Evolutionary conservation across 1,140 invertebrate species (phyloP).

Genomic region (Achroia grisella): DNA sequence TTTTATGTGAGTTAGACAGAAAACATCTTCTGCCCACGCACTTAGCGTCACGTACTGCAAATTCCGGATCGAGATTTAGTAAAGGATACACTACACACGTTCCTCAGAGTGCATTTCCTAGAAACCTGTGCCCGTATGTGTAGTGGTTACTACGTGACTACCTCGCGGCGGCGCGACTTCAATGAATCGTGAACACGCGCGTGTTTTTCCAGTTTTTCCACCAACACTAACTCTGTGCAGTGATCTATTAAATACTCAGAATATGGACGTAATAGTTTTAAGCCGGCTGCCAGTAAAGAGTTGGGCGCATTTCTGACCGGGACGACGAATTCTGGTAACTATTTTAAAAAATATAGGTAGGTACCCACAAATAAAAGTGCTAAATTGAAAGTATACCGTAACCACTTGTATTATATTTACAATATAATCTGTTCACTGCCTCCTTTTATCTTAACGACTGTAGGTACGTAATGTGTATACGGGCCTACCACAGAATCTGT

Average conservation of each 20-base stretch:
- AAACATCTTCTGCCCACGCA: slow-evolving; percentile 14
- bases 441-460: slow-evolving; percentile 12
- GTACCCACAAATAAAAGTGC: no score
- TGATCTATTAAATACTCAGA: no score
- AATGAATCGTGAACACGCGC: slow-evolving; percentile 19
- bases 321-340: no score
- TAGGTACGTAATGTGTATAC: no score
- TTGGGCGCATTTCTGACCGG: no score
- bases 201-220: slow-evolving; percentile 32
- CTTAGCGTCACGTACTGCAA: slow-evolving; percentile 28
- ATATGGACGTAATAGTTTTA: no score
- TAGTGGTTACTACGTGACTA: slow-evolving; percentile 27
- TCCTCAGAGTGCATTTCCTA: slow-evolving; percentile 26
- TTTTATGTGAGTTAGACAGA: no score
- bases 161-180: slow-evolving; percentile 16
- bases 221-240: slow-evolving; percentile 1
- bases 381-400: no score
- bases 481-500: slow-evolving; percentile 19
- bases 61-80: slow-evolving; percentile 34
- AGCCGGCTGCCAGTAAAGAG: no score
- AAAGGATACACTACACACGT: slow-evolving; percentile 13
- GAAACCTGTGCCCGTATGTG: slow-evolving; percentile 12
- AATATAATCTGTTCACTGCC: no score
- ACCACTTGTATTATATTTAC: no score
- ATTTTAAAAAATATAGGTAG: no score